phyloP scores from a whole-genome alignment of 2,888 invertebrate genomes.

The Eucera pruinosa region DNA sequence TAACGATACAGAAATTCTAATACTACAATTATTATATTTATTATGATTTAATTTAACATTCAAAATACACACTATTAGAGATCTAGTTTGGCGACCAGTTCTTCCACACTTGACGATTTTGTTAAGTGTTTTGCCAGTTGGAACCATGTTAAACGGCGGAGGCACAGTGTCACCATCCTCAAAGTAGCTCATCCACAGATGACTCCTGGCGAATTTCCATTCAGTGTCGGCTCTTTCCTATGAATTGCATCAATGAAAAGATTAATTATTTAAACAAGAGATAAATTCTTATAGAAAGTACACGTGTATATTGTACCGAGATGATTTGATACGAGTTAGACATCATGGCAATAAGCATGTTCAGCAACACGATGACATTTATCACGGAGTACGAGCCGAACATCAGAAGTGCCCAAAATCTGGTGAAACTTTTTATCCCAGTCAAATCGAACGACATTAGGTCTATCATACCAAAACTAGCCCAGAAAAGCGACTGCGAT shows the following conservation, averaged over 20 bases:
- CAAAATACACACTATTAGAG: slow-evolving; percentile 86
- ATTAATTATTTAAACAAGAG: too few relatives aligned
- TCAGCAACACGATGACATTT: slow-evolving; percentile 97
- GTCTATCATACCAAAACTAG: slow-evolving; percentile 98
- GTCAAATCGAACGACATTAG: slow-evolving; percentile 96
- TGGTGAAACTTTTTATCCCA: slow-evolving; percentile 97
- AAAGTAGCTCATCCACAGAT: slow-evolving; percentile 99
- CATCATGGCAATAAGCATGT: slow-evolving; percentile 99
- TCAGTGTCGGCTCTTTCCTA: slow-evolving; percentile 97
- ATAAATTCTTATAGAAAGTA: not conserved
- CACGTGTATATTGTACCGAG: slow-evolving; percentile 87
- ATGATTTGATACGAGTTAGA: slow-evolving; percentile 99
- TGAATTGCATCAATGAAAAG: slow-evolving; percentile 14
- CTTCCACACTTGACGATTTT: slow-evolving; percentile 85
- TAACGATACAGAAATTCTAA: too few relatives aligned
- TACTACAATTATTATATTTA: too few relatives aligned
- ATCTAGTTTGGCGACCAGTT: slow-evolving; percentile 85
- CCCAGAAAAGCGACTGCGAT: slow-evolving; percentile 99
- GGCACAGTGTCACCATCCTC: slow-evolving; percentile 96
- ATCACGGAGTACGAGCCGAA: slow-evolving; percentile 99
- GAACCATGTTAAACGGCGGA: slow-evolving; percentile 97
- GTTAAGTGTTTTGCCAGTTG: slow-evolving; percentile 91
- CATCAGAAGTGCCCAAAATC: slow-evolving; percentile 98
- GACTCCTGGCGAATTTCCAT: slow-evolving; percentile 98
- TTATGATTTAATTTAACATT: too few relatives aligned